A percentile compares a stretch with the other conserved stretches of the same genome.
Conservation (phyloP, 2,888 invertebrate species). For the Athalia cordata region DNA sequence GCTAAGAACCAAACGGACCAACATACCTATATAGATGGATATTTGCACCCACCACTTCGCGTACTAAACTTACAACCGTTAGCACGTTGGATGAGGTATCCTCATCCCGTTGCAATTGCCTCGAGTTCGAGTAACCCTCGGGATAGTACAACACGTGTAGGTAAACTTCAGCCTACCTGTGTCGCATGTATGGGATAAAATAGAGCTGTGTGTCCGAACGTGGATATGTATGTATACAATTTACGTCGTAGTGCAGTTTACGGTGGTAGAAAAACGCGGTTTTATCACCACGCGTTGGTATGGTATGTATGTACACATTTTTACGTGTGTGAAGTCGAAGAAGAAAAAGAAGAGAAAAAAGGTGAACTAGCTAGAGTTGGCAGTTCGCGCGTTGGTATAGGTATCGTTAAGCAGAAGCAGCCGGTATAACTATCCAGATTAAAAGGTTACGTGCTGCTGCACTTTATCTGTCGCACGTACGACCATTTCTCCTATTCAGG, state of each 20-base stretch:
- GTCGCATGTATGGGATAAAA: background rate
- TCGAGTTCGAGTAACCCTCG: background rate
- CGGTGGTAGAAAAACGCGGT: background rate
- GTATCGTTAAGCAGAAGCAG: constrained; percentile 31
- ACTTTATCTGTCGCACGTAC: constrained; percentile 30
- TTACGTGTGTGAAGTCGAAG: too few relatives aligned
- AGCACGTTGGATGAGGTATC: background rate
- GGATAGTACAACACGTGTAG: too few relatives aligned
- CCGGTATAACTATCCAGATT: constrained; percentile 14
- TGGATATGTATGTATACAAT: background rate
- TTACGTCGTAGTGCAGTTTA: background rate
- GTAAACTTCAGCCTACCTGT: background rate
- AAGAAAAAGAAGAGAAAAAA: background rate
- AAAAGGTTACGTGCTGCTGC: constrained; percentile 33
- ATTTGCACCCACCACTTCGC: background rate
- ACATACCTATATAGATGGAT: too few relatives aligned
- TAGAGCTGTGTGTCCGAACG: background rate
- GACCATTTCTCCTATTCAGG: background rate
- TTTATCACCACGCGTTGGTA: background rate
- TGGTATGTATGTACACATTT: too few relatives aligned
- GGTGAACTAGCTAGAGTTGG: background rate
- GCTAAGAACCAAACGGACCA: too few relatives aligned
- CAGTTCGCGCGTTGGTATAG: background rate
- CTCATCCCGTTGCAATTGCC: background rate
- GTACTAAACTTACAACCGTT: background rate